Evolutionary conservation across 1,140 invertebrate genomes (phyloP).

Genomic region (Ctenoplectra terminalis): DNA sequence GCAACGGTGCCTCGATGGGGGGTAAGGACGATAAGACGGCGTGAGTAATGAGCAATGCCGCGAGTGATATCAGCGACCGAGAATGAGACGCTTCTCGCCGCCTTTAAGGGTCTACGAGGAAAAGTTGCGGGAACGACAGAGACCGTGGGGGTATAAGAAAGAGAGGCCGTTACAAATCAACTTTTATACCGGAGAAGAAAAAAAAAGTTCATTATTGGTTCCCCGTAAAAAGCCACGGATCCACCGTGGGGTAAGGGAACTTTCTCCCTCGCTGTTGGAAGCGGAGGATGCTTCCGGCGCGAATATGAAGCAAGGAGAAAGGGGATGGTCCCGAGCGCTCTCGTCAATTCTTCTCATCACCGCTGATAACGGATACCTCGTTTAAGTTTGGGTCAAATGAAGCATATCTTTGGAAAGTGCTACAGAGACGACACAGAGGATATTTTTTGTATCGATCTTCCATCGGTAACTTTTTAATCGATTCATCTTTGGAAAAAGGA

Average conservation of each 20-base stretch:
- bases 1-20: constrained; percentile 57
- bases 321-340: constrained; percentile 51
- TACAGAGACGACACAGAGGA: not conserved
- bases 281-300: constrained; percentile 44
- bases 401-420: not conserved
- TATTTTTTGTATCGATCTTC: not conserved
- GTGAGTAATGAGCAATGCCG: constrained; percentile 82
- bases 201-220: constrained; percentile 83
- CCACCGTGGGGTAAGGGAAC: constrained; percentile 51
- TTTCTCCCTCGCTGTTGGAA: constrained; percentile 17
- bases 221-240: constrained; percentile 78
- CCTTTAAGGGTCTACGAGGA: constrained; percentile 51
- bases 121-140: constrained; percentile 13
- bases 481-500: too few species aligned
- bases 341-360: constrained; percentile 69
- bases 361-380: constrained; percentile 62
- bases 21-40: constrained; percentile 77
- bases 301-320: constrained; percentile 55
- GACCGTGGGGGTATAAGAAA: not conserved
- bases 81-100: constrained; percentile 76
- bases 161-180: constrained; percentile 79
- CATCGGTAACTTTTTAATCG: not conserved
- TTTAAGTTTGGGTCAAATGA: constrained; percentile 17
- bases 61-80: constrained; percentile 81
- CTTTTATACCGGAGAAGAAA: constrained; percentile 77